Evolutionary conservation across 2,113 vertebrate species (phyloP).

Genomic region (Microtus oregoni): DNA sequence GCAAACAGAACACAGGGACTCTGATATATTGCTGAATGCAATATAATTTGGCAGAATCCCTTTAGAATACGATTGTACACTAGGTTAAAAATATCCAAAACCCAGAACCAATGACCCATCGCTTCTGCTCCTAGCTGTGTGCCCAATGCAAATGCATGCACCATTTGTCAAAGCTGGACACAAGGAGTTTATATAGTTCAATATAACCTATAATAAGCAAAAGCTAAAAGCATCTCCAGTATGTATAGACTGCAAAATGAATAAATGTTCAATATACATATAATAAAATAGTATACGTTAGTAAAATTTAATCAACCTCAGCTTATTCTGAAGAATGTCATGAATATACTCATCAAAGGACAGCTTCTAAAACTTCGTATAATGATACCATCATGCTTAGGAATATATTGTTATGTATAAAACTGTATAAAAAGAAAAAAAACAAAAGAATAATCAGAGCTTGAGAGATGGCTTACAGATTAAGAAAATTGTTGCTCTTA

Average conservation of each 20-base stretch:
- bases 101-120: not conserved
- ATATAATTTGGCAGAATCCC: not conserved
- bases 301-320: conserved; percentile 1
- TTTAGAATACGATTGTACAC: not conserved
- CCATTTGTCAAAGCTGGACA: not conserved
- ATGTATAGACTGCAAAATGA: not conserved
- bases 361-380: not conserved
- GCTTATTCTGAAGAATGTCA: not conserved
- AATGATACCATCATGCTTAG: not conserved
- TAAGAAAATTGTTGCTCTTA: not conserved
- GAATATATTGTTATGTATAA: not conserved
- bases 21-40: not conserved
- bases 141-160: not conserved
- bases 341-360: not conserved
- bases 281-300: not conserved
- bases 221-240: conserved; percentile 10
- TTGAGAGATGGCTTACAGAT: not conserved
- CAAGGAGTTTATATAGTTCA: not conserved
- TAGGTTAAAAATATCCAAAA: conserved; percentile 6
- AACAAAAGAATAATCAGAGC: not conserved
- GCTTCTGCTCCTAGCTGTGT: not conserved
- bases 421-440: not conserved
- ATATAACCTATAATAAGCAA: not conserved
- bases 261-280: not conserved
- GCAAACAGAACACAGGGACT: not conserved